Evolutionary conservation across 2,113 vertebrate species (phyloP).

Genomic region (Micronisus gabar): DNA sequence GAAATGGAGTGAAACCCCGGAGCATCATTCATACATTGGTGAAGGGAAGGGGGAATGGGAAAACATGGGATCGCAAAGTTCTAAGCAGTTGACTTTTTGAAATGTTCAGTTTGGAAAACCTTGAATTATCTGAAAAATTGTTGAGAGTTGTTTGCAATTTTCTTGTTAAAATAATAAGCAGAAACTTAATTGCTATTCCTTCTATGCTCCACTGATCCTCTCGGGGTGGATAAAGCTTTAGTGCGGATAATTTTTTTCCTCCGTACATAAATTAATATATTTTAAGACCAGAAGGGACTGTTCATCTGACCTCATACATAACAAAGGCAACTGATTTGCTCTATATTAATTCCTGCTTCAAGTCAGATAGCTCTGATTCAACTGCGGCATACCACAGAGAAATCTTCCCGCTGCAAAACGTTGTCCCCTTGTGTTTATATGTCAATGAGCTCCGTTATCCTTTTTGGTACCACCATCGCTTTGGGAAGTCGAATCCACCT

Average conservation of each 20-base stretch:
- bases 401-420: neutral
- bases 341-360: neutral
- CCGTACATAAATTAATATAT: neutral
- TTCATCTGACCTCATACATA: neutral
- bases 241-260: neutral
- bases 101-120: neutral
- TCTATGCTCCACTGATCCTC: neutral
- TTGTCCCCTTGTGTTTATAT: neutral
- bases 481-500: neutral
- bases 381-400: neutral
- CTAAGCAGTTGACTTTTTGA: neutral
- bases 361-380: neutral
- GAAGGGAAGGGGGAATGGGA: neutral
- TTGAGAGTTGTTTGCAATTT: neutral
- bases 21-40: neutral
- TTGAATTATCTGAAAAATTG: neutral
- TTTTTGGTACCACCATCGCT: neutral
- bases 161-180: neutral
- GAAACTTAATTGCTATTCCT: neutral
- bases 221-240: neutral
- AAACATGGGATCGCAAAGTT: neutral
- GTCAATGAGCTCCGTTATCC: neutral
- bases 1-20: neutral
- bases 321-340: neutral
- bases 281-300: conserved; percentile 1